These are phyloP conservation scores for Ceratitis capitata DNA, from an alignment of 1,140 invertebrate genomes.

Conservation along the genomic window DNA sequence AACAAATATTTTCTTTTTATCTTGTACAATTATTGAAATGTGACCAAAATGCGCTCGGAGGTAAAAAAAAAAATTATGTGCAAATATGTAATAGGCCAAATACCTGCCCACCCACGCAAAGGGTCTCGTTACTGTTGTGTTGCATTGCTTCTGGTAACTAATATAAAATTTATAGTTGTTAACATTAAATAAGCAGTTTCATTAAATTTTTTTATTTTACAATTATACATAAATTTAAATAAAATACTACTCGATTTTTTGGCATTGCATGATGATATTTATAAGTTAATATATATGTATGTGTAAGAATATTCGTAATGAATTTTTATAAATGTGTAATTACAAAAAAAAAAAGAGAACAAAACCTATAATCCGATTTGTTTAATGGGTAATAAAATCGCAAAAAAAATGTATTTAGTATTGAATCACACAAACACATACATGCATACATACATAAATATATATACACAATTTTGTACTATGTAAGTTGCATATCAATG, in stretches of 20 bases:
- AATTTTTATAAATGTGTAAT: not conserved
- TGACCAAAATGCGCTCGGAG: not conserved
- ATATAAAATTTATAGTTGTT: not conserved
- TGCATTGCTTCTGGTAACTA: not conserved
- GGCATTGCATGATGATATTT: not conserved
- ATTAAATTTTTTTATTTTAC: not conserved
- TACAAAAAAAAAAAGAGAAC: too few relatives aligned
- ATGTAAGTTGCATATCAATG: not conserved
- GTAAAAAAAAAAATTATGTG: not conserved
- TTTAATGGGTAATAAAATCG: not conserved
- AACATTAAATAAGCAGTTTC: not conserved
- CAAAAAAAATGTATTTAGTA: slow-evolving; percentile 11
- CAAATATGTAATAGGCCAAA: not conserved
- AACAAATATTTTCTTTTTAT: not conserved
- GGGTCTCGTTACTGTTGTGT: not conserved
- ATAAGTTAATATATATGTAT: not conserved
- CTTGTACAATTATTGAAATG: not conserved
- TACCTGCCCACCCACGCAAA: not conserved
- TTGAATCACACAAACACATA: not conserved
- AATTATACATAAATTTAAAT: not conserved
- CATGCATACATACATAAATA: not conserved
- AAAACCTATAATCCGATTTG: not conserved
- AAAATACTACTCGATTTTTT: not conserved
- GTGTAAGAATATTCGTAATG: not conserved
- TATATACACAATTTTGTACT: not conserved